Evolutionary conservation across 2,113 vertebrate genomes (phyloP), one percentile per base, ranked within the genome.

Genomic region (Atlantisia rogersi): DNA sequence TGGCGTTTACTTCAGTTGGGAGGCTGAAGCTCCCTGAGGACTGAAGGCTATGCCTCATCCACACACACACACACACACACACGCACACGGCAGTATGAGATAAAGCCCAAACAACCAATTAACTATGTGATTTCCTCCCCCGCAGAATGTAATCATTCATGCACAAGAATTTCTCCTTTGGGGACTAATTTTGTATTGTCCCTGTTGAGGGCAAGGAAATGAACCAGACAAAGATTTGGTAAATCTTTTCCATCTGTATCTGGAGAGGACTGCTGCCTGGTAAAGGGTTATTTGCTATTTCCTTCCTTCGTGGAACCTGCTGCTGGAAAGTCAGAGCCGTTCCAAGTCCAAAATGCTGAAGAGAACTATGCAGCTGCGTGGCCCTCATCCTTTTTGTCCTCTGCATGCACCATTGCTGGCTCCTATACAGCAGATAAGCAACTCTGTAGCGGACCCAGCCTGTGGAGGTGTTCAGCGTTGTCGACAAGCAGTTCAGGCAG

Each of bases 351-450:
- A 71, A 64, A 46, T 12, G 37, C 2, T 2, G 46, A 52, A 56
- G 12, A 65, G 14, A 39, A 26, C 40, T 42, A 2, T 24, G 48
- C 40, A 32, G 82, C 31, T n/a, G 7, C 1, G 0, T 9, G 31
- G 55, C 12, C 9, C 5, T 55, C 1, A 2, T 52, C 32, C 2
- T 37, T 71, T 71, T 71, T 68, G 68, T 64, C 64, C 52, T 12
- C 4, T n/a, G 40, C 16, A 2, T 0, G 1, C 35, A 39, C 40
- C 1, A 1, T 28, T 29, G 1, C 20, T 83, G 52, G 40, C 46
- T 81, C 70, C 50, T 14, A 19, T 4, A 14, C 37, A 24, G 48
- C 32, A n/a, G n/a, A 32, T n/a, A 10, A 39, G 35, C 44, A 52
- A 3, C 15, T 62, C 25, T 0, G 2, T 11, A 25, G 70, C 0